phyloP scores from a whole-genome alignment of 1,140 invertebrate species.

The Callitettix versicolor region DNA sequence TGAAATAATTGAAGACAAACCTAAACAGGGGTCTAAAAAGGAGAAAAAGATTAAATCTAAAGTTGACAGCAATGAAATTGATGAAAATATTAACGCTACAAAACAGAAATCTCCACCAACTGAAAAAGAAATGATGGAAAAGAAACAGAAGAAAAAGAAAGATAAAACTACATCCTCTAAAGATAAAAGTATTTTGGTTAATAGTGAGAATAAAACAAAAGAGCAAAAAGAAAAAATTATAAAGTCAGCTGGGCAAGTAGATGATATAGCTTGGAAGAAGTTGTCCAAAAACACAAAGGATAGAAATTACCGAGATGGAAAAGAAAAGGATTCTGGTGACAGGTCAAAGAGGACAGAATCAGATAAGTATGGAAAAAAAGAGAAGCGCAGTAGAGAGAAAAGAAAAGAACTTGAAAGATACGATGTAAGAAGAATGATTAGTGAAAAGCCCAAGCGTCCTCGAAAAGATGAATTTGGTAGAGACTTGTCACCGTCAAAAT shows the following conservation, averaged over 20 bases:
- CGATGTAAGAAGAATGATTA: slow-evolving; percentile 65
- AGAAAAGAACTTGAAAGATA: slow-evolving; percentile 70
- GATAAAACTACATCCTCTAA: slow-evolving; percentile 34
- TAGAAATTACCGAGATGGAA: slow-evolving; percentile 66
- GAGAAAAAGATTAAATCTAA: slow-evolving; percentile 30
- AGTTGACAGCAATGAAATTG: slow-evolving; percentile 37
- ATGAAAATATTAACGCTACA: slow-evolving; percentile 43
- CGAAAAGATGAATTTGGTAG: slow-evolving; percentile 67
- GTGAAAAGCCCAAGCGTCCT: slow-evolving; percentile 50
- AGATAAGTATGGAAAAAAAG: slow-evolving; percentile 33
- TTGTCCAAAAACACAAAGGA: slow-evolving; percentile 67
- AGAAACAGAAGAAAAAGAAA: slow-evolving; percentile 45
- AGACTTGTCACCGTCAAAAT: slow-evolving; percentile 44
- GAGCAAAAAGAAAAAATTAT: slow-evolving; percentile 36
- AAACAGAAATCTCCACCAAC: slow-evolving; percentile 31
- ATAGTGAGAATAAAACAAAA: slow-evolving; percentile 23
- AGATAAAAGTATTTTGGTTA: slow-evolving; percentile 24
- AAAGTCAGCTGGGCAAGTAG: slow-evolving; percentile 22
- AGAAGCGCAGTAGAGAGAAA: slow-evolving; percentile 51
- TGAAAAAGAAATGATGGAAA: slow-evolving; percentile 34
- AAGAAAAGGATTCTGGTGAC: slow-evolving; percentile 32
- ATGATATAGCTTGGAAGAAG: slow-evolving; percentile 61
- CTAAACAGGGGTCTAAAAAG: slow-evolving; percentile 33
- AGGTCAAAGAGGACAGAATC: slow-evolving; percentile 31
- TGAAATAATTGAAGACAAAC: slow-evolving; percentile 40